Conservation (phyloP, 64 coral and sea anemone species). For the Actinia tenebrosa region DNA sequence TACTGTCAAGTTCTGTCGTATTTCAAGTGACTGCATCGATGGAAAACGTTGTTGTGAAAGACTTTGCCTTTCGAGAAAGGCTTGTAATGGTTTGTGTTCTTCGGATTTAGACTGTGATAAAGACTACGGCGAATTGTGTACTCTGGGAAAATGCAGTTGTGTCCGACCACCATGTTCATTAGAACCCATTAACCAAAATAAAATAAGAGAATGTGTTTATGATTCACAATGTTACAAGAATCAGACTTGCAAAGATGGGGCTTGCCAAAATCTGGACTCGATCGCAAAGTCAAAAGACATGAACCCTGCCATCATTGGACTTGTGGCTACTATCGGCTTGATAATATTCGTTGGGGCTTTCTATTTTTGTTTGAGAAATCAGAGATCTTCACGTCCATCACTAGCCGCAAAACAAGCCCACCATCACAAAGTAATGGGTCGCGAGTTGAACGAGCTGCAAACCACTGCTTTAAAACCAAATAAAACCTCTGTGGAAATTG, state of each 20-base stretch:
- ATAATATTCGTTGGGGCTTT: neutral
- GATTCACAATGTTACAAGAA: neutral
- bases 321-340: slow-evolving; percentile 9
- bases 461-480: neutral
- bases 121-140: slow-evolving; percentile 5
- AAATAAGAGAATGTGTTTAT: neutral
- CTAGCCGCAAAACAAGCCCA: slow-evolving; percentile 16
- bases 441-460: neutral
- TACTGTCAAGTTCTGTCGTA: neutral
- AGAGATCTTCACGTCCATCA: neutral
- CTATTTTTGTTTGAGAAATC: slow-evolving; percentile 9
- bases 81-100: neutral
- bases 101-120: slow-evolving; percentile 9
- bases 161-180: neutral
- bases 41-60: slow-evolving; percentile 5
- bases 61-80: neutral
- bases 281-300: neutral
- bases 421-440: neutral
- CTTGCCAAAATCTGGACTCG: neutral
- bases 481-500: neutral
- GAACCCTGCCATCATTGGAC: neutral
- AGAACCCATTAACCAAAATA: neutral
- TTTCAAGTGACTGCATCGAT: neutral
- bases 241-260: neutral
- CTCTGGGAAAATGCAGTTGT: neutral